phyloP scores from a whole-genome alignment of 2,113 vertebrate genomes.

The Lepus americanus region DNA sequence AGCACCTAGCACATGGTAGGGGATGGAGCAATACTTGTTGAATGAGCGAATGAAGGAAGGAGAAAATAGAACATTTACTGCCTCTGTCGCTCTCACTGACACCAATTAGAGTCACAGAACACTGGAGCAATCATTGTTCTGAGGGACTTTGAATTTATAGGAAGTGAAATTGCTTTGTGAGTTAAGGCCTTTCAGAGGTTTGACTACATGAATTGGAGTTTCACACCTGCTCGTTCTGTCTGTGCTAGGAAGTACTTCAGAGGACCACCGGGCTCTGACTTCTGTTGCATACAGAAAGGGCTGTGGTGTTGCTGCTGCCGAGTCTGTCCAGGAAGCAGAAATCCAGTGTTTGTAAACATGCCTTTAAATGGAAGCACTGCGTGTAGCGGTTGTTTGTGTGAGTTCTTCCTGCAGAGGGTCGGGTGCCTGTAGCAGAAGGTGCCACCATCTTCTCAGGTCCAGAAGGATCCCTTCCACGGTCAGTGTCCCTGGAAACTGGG shows the following conservation, averaged over 20 bases:
- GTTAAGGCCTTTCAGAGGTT: background rate
- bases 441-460: background rate
- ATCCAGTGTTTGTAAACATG: background rate
- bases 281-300: background rate
- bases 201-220: background rate
- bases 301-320: background rate
- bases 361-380: constrained; percentile 19
- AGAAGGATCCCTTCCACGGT: background rate
- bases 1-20: background rate
- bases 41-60: background rate
- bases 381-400: background rate
- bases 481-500: background rate
- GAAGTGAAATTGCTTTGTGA: background rate
- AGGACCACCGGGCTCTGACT: background rate
- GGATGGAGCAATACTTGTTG: background rate
- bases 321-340: background rate
- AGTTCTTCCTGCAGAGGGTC: background rate
- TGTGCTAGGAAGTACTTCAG: background rate
- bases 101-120: background rate
- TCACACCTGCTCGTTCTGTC: background rate
- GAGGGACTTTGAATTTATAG: background rate
- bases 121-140: background rate
- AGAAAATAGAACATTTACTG: background rate
- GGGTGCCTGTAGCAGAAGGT: too few relatives aligned
- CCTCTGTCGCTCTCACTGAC: background rate